A percentile compares a stretch with the other conserved stretches of the same genome.
Evolutionary conservation across 1,140 invertebrate species (phyloP).

Genomic region (Atopsyche davidsoni): DNA sequence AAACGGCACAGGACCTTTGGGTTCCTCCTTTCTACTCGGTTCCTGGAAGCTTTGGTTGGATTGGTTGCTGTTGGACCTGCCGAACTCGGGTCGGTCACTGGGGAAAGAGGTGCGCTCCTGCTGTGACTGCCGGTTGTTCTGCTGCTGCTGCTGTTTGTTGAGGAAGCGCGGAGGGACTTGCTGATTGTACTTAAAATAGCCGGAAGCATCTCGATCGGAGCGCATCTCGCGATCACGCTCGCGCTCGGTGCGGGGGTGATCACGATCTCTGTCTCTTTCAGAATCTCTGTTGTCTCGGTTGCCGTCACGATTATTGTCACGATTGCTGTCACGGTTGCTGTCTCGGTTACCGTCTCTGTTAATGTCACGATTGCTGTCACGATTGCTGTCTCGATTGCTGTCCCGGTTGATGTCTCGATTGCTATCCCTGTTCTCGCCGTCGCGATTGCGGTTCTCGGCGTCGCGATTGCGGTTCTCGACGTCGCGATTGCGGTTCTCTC

Average conservation of each 20-base stretch:
- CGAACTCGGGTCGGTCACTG: slow-evolving; percentile 22
- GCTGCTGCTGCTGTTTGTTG: slow-evolving; percentile 51
- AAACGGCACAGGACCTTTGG: slow-evolving; percentile 35
- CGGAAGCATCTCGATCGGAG: slow-evolving; percentile 32
- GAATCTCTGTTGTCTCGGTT: too few relatives aligned
- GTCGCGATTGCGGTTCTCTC: too few relatives aligned
- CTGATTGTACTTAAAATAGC: slow-evolving; percentile 67
- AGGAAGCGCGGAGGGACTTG: slow-evolving; percentile 81
- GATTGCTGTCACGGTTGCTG: slow-evolving; percentile 33
- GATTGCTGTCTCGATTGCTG: slow-evolving; percentile 31
- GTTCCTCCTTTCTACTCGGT: slow-evolving; percentile 12
- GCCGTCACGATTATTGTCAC: slow-evolving; percentile 31
- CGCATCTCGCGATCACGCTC: slow-evolving; percentile 34
- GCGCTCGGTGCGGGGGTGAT: slow-evolving; percentile 32
- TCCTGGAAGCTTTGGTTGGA: slow-evolving; percentile 24
- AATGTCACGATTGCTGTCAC: slow-evolving; percentile 33
- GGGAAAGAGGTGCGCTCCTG: slow-evolving; percentile 36
- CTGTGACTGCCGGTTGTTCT: slow-evolving; percentile 38
- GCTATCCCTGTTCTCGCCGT: too few relatives aligned
- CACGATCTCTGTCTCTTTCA: slow-evolving; percentile 14
- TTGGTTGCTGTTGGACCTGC: slow-evolving; percentile 29
- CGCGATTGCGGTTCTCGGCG: too few relatives aligned
- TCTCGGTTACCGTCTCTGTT: slow-evolving; percentile 34
- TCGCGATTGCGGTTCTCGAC: too few relatives aligned
- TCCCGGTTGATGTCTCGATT: slow-evolving; percentile 44